These are phyloP conservation scores for Halictus rubicundus DNA, from an alignment of 1,140 invertebrate species.

Conservation along the genomic window DNA sequence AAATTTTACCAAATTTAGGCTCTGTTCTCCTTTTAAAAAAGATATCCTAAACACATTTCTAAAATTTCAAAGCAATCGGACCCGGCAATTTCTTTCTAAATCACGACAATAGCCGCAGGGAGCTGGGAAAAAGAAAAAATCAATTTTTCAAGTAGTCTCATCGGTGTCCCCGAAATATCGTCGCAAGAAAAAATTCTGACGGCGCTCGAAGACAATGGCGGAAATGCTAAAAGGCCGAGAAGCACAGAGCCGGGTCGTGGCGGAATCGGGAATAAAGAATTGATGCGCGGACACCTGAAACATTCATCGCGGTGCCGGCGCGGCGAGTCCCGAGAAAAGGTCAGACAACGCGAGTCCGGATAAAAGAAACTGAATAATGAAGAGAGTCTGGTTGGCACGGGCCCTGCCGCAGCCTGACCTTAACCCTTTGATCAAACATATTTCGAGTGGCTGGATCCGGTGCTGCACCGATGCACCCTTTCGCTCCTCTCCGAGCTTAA, in stretches of 20 bases:
- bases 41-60: too few species aligned
- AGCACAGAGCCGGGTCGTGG: neutral
- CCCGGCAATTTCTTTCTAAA: too few species aligned
- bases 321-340: neutral
- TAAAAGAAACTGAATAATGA: slow-evolving; percentile 38
- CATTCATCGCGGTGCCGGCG: neutral
- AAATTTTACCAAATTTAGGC: too few species aligned
- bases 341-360: neutral
- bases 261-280: neutral
- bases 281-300: neutral
- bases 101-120: too few species aligned
- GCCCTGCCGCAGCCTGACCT: slow-evolving; percentile 35
- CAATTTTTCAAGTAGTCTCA: too few species aligned
- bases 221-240: neutral
- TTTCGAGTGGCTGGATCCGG: slow-evolving; percentile 22
- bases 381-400: neutral
- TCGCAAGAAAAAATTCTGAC: neutral
- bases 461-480: neutral
- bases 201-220: neutral
- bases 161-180: too few species aligned
- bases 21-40: too few species aligned
- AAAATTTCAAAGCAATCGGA: too few species aligned
- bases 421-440: slow-evolving; percentile 52
- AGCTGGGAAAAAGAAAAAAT: too few species aligned
- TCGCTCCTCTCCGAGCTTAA: slow-evolving; percentile 36